Evolutionary conservation across 2,797 vertebrate species (phyloP), one percentile per base, ranked within the genome.

Genomic region (Ctenosaura bakeri): DNA sequence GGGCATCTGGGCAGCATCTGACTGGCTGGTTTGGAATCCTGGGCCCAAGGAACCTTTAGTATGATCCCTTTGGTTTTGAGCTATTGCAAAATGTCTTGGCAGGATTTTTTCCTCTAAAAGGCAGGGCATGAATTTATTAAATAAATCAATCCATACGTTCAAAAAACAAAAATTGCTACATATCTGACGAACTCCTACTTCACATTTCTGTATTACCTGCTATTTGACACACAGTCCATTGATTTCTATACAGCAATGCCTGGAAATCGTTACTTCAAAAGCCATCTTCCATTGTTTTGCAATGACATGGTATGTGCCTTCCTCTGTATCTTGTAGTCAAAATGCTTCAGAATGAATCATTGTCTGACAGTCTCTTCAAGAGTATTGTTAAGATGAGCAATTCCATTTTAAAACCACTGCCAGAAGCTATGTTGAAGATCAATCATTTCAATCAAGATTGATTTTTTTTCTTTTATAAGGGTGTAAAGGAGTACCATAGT

Each of bases 201-300:
- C 71, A 89, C 2, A 89, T 90, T 93, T 93, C 90, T 95, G 93
- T 92, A 93, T 85, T 92, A 59, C 38, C 86, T 91, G 74, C 85
- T 92, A 80, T 95, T 93, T 92, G 89, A 92, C 82, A 91, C 89
- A 85, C 56, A 91, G 84, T 94, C 92, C 93, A 95, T 89, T 93
- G 94, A 96, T 96, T 95, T 95, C 90, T 92, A 93, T 92, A 89
- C 83, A 95, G 93, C 91, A 85, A 93, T 66, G 22, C 87, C 62
- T 94, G 91, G 92, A 94, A 94, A 87, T 50, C 85, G 83, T 92
- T 66, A 69, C 94, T 96, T 96, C 90, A 93, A 94, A 95, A 94
- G 86, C 77, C 4, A 85, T 86, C 78, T 87, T 92, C 78, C 91
- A 42, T 81, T 93, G 85, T 88, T 89, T 90, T 89, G 92, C 86